phyloP scores from a whole-genome alignment of 2,797 vertebrate genomes.

The Pampus argenteus region DNA sequence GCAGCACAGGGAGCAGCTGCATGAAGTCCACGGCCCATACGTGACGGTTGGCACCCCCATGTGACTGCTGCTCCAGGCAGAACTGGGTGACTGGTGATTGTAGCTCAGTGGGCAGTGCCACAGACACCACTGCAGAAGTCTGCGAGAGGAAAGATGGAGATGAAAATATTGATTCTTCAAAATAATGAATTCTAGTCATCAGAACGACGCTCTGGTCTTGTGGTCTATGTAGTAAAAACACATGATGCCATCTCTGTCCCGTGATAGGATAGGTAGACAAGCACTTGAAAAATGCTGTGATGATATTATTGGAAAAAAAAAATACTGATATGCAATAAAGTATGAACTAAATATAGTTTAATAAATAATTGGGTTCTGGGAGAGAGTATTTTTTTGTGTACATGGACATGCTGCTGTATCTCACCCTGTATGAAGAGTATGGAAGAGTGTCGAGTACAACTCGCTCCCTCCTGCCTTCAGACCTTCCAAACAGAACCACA shows the following conservation, averaged over 20 bases:
- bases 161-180: not conserved
- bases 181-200: not conserved
- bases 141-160: constrained; percentile 32
- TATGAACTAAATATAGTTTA: too few species aligned
- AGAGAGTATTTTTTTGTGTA: not conserved
- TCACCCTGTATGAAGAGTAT: constrained; percentile 95
- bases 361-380: not conserved
- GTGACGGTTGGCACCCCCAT: constrained; percentile 89
- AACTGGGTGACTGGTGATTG: constrained; percentile 94
- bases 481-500: constrained; percentile 90
- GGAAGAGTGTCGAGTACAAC: constrained; percentile 90
- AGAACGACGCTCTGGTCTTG: not conserved
- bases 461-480: constrained; percentile 90
- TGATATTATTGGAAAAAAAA: not conserved
- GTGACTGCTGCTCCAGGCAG: constrained; percentile 93
- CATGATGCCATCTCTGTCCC: too few species aligned
- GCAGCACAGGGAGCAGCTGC: constrained; percentile 93
- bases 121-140: constrained; percentile 93
- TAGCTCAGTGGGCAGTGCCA: constrained; percentile 91
- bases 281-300: not conserved
- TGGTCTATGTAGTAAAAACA: not conserved
- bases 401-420: constrained; percentile 13
- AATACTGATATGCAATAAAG: not conserved
- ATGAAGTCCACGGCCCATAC: constrained; percentile 97
- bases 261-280: too few species aligned